phyloP scores from a whole-genome alignment of 2,113 vertebrate genomes.

The Oreotrochilus melanogaster region DNA sequence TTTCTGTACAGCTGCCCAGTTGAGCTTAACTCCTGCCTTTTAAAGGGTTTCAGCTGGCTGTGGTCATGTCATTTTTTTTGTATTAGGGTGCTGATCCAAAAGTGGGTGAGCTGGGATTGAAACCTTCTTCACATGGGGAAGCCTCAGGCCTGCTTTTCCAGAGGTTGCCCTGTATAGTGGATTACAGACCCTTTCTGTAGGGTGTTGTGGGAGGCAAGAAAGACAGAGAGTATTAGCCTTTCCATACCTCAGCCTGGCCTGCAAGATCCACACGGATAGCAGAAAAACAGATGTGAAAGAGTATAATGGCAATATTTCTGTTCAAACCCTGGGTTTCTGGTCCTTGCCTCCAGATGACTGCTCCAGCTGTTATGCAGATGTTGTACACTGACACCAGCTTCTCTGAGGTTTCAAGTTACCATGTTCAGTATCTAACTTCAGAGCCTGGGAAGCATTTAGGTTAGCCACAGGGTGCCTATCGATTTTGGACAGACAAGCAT shows the following conservation, averaged over 20 bases:
- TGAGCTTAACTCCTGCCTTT: background rate
- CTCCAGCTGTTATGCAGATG: background rate
- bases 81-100: background rate
- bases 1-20: background rate
- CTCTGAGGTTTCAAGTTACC: background rate
- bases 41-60: background rate
- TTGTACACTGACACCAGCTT: background rate
- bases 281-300: background rate
- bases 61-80: background rate
- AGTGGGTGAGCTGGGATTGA: background rate
- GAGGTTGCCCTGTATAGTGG: fast-evolving
- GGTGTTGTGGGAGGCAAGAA: background rate
- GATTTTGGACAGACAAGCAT: background rate
- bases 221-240: background rate
- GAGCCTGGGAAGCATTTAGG: background rate
- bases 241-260: background rate
- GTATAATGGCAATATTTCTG: background rate
- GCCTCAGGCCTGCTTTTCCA: fast-evolving
- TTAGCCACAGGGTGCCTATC: background rate
- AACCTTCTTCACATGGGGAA: background rate
- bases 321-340: background rate
- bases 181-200: background rate
- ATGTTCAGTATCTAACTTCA: background rate
- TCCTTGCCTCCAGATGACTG: background rate
- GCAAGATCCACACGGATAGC: background rate